A percentile compares a stretch with the other conserved stretches of the same genome.
phyloP scores from a whole-genome alignment of 2,888 invertebrate genomes.

The Cosmorhoe ocellata region DNA sequence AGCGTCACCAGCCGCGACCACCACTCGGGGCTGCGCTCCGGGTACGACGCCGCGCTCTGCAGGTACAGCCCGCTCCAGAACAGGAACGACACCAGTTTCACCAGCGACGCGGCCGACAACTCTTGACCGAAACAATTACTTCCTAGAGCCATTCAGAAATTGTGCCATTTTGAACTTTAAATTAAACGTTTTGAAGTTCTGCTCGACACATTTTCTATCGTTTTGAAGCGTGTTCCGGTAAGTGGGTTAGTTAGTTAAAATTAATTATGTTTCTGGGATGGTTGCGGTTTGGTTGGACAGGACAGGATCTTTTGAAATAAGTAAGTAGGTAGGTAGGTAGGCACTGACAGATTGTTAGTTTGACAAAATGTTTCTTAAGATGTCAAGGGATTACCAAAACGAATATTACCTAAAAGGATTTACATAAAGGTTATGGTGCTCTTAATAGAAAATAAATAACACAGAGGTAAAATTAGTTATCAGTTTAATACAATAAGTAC shows the following conservation, averaged over 20 bases:
- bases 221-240: constrained; percentile 6
- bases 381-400: too few relatives aligned
- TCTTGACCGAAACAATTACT: constrained; percentile 35
- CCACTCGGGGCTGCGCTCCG: constrained; percentile 58
- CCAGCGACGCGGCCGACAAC: constrained; percentile 47
- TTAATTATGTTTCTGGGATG: neutral
- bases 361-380: too few relatives aligned
- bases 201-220: constrained; percentile 17
- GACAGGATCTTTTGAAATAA: too few relatives aligned
- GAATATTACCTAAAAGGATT: too few relatives aligned
- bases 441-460: too few relatives aligned
- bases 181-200: neutral
- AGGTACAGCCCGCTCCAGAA: constrained; percentile 62
- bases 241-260: neutral
- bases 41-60: constrained; percentile 36
- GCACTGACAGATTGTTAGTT: too few relatives aligned
- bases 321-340: too few relatives aligned
- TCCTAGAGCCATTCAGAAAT: constrained; percentile 48
- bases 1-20: constrained; percentile 62
- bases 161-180: constrained; percentile 19
- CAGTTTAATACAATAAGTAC: too few relatives aligned
- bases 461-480: too few relatives aligned
- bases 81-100: constrained; percentile 62
- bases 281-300: neutral
- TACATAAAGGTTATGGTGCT: too few relatives aligned